Evolutionary conservation across 64 coral and sea anemone species (phyloP), one percentile per base, ranked within the genome.

Genomic region (Actinia equina): DNA sequence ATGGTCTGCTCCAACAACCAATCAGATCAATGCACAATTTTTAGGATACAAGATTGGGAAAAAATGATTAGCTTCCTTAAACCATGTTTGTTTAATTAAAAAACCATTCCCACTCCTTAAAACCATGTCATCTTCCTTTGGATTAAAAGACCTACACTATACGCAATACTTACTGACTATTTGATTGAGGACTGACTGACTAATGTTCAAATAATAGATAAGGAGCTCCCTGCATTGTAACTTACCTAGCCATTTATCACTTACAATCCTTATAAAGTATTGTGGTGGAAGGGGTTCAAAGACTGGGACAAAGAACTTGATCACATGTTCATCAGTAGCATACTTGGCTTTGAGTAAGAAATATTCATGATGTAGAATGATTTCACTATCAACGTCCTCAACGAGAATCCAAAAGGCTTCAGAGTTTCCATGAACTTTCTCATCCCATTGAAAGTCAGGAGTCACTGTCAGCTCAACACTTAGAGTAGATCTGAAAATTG

Each of bases 401-500:
- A 99, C 96, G 80, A 99, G 86, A 64, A 99, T 95, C 96, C 96
- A 99, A 90, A 99, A 95, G 16, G 96, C 93, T 88, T 99, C 96
- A 27, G 96, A 99, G 80, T 94, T 93, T 2, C 96, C 96, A 54
- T 99, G 96, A 65, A 99, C 62, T 59, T 99, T 99, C 42, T 99
- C 96, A 22, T 99, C 96, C 96, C 96, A 99, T 60, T 99, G 96
- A 61, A 99, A 99, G 81, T 99, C 96, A 15, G 96, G 96, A 20
- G 96, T 99, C 62, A 99, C 94, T 3, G 90, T 92, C 37, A 99
- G 77, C 69, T 99, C 96, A 5, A 99, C 96, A 88, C 96, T 99
- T 1, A 99, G 87, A 12, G 96, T 99, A 6, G 93, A 99, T 63
- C 97, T 95, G 69, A 12, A 30, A 25, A 84, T 11, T 0, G 87